Percentiles rank a stretch among this genome's conserved stretches.
Evolutionary conservation across 2,797 vertebrate genomes (phyloP).

Genomic region (Sandelia bainsii): DNA sequence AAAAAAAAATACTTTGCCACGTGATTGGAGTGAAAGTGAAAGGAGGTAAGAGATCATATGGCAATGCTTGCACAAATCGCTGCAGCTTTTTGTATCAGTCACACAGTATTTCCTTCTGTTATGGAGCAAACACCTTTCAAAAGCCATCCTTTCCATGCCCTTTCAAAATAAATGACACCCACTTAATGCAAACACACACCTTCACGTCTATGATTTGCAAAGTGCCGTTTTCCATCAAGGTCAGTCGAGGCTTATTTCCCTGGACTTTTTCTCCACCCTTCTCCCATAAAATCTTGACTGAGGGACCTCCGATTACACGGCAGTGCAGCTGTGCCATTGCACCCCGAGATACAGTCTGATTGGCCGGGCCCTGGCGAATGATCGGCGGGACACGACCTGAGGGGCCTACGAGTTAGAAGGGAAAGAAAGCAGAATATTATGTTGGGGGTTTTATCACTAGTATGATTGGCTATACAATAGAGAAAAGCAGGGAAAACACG

Average conservation of each 20-base stretch:
- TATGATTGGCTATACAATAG: conserved; percentile 2
- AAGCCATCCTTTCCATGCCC: conserved; percentile 33
- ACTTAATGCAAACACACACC: conserved; percentile 79
- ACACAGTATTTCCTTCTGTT: conserved; percentile 18
- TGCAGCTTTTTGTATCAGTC: conserved; percentile 26
- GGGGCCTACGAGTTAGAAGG: conserved; percentile 73
- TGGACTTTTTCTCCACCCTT: conserved; percentile 89
- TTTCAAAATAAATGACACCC: conserved; percentile 42
- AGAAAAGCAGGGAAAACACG: background rate
- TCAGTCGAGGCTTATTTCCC: conserved; percentile 84
- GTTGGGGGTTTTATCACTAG: conserved; percentile 6
- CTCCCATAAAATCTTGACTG: conserved; percentile 89
- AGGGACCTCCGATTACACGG: conserved; percentile 83
- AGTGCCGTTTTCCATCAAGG: conserved; percentile 91
- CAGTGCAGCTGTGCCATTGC: conserved; percentile 88
- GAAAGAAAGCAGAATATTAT: conserved; percentile 33
- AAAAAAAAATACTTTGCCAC: conserved; percentile 19
- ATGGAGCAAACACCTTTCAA: conserved; percentile 30
- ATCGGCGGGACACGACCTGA: conserved; percentile 83
- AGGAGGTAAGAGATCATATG: conserved; percentile 51
- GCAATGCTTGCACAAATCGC: conserved; percentile 8
- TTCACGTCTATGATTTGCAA: conserved; percentile 88
- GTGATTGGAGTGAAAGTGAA: conserved; percentile 41
- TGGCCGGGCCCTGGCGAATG: conserved; percentile 90
- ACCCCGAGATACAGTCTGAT: conserved; percentile 88